Base-by-base conservation (phyloP, 2,797 vertebrate species). In the Lacerta agilis region DNA sequence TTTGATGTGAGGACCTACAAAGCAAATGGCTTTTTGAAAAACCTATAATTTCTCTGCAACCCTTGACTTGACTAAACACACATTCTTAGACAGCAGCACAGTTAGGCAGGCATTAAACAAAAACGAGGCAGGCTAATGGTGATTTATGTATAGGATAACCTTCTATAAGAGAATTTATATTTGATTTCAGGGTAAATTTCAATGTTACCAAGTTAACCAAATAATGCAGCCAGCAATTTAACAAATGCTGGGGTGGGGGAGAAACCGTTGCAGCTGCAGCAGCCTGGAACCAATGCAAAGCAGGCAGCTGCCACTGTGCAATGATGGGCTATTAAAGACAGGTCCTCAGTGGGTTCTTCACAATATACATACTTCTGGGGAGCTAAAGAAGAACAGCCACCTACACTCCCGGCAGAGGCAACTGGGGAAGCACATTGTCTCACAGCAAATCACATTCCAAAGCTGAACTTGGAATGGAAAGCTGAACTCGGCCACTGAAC, bases 11-110 rank as follows among this genome's bases (percentile, higher is more conserved):
- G 90, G 92, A 93, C 94, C 94, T 36, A 95, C 94, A 91, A 95
- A 93, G 96, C 95, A 97, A 97, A 97, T 96, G 96, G 95, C 88
- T 96, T 97, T 97, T 95, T 96, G 96, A 96, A 93, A 97, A 96
- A 93, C 96, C 96, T 97, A 4, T 95, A 97, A 97, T 97, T 97
- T 97, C 92, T 81, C 88, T 0, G 87, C 96, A 96, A 97, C 96
- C 97, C 95, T 93, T 97, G 96, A 95, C 96, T 96, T 94, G 94
- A 92, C 96, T 96, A 96, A 97, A 96, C 96, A 96, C 95, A 96
- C 96, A 96, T 93, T 95, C 96, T 92, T 89, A 93, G 94, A 93
- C 94, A 87, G 11, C 92, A 88, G 95, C 95, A 91, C 95, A 91
- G 96, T 95, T 93, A 97, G 96, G 96, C 94, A 95, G 95, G 94